phyloP scores from a whole-genome alignment of 2,888 invertebrate genomes.

The Ophioninae sp. region DNA sequence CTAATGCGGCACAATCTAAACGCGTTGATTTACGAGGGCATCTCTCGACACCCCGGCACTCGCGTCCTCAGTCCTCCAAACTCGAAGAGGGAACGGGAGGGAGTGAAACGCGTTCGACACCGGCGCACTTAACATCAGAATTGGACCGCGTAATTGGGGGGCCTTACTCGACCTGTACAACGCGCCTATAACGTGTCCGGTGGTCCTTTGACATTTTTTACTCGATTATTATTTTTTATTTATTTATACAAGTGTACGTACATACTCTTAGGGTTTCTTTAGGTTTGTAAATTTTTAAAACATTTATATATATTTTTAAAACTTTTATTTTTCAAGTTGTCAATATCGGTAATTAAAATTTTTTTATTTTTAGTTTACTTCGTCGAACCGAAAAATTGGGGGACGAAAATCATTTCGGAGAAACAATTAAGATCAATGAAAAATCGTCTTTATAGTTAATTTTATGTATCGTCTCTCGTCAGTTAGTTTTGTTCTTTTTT shows the following conservation, averaged over 20 bases:
- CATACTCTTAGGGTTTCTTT: not conserved
- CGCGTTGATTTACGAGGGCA: constrained; percentile 78
- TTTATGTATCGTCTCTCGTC: too few species aligned
- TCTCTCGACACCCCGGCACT: constrained; percentile 64
- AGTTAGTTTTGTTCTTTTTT: too few species aligned
- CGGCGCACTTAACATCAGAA: constrained; percentile 45
- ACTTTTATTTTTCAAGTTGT: too few species aligned
- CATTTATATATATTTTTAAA: too few species aligned
- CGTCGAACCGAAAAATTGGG: too few species aligned
- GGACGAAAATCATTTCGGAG: too few species aligned
- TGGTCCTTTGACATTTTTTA: constrained; percentile 10
- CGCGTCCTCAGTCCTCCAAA: constrained; percentile 19
- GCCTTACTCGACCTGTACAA: constrained; percentile 38
- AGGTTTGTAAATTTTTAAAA: too few species aligned
- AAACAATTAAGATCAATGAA: too few species aligned
- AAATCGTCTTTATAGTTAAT: too few species aligned
- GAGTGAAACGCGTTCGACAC: constrained; percentile 26
- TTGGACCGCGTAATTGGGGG: constrained; percentile 48
- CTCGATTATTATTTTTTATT: not conserved
- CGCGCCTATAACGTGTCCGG: constrained; percentile 21
- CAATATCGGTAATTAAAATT: too few species aligned
- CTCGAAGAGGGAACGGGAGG: not conserved
- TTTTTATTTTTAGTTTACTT: too few species aligned
- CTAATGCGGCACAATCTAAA: constrained; percentile 78
- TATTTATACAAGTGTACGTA: not conserved